These are phyloP conservation scores for Caenorhabditis japonica DNA, from an alignment of 2,888 invertebrate genomes.

Conservation along the genomic window DNA sequence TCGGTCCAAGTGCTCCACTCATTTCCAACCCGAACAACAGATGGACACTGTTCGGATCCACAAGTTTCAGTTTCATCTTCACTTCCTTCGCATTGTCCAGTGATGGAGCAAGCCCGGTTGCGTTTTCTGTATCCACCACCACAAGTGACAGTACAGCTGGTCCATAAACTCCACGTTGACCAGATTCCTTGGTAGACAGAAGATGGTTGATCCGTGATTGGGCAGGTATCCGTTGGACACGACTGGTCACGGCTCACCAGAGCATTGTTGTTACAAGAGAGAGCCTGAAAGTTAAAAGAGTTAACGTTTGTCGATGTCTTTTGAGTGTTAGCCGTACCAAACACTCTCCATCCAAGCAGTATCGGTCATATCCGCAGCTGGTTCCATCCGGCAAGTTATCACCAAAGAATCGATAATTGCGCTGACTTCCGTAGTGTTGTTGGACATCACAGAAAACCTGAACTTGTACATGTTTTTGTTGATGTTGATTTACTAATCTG, in stretches of 20 bases:
- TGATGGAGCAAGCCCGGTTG: conserved; percentile 64
- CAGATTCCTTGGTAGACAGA: conserved; percentile 59
- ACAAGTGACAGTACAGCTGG: conserved; percentile 71
- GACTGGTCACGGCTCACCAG: conserved; percentile 69
- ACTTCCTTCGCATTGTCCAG: conserved; percentile 69
- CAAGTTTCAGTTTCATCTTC: conserved; percentile 68
- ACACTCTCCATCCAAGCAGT: conserved; percentile 76
- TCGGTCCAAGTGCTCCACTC: conserved; percentile 74
- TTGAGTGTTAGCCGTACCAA: conserved; percentile 68
- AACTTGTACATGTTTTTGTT: conserved; percentile 7
- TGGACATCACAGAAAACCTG: conserved; percentile 77
- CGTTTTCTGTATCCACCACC: conserved; percentile 70
- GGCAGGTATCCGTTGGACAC: conserved; percentile 68
- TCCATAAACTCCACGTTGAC: conserved; percentile 72
- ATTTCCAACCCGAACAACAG: conserved; percentile 28
- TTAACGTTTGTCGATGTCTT: not conserved
- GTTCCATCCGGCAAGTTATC: conserved; percentile 77
- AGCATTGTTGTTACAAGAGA: conserved; percentile 70
- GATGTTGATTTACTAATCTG: not conserved
- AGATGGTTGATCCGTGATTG: conserved; percentile 42
- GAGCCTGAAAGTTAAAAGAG: too few relatives aligned
- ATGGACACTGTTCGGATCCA: conserved; percentile 65
- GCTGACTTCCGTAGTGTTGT: conserved; percentile 67
- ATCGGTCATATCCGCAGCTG: conserved; percentile 75
- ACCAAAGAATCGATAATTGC: conserved; percentile 77